phyloP scores from a whole-genome alignment of 2,797 vertebrate species.

The Glyptemys insculpta region DNA sequence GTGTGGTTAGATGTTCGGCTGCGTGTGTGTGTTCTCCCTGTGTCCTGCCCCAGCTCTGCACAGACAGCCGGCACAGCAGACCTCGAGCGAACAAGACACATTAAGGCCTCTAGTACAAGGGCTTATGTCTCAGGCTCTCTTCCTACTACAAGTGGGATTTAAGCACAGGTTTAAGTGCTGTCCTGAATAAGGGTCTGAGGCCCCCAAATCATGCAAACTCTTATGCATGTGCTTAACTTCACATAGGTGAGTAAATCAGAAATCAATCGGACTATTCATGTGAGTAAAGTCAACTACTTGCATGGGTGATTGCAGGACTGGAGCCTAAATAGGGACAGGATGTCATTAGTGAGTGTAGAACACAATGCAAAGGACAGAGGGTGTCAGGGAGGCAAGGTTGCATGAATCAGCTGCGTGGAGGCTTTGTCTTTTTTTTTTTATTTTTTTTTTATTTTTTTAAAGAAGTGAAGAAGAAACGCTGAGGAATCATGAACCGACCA shows the following conservation, averaged over 20 bases:
- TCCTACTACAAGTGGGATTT: too few relatives aligned
- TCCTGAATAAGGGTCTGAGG: background rate
- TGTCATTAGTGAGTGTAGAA: accelerated
- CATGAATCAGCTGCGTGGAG: accelerated
- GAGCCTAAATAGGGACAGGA: too few relatives aligned
- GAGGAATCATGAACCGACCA: background rate
- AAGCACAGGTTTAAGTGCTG: background rate
- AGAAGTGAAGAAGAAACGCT: background rate
- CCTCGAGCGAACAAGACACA: too few relatives aligned
- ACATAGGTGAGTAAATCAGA: accelerated
- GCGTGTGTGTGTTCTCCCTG: too few relatives aligned
- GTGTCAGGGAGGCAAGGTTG: accelerated
- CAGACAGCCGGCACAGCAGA: too few relatives aligned
- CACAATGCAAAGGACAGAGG: background rate
- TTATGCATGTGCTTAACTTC: background rate
- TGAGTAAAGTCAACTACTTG: accelerated
- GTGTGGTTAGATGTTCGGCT: too few relatives aligned
- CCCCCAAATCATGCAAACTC: background rate
- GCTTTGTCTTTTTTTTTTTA: background rate
- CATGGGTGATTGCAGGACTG: background rate
- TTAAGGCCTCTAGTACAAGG: too few relatives aligned
- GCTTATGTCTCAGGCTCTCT: too few relatives aligned
- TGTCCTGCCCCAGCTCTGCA: too few relatives aligned
- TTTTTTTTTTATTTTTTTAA: background rate
- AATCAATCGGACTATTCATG: accelerated